Conservation (phyloP, 2,888 invertebrate species). For the Patella pellucida region DNA sequence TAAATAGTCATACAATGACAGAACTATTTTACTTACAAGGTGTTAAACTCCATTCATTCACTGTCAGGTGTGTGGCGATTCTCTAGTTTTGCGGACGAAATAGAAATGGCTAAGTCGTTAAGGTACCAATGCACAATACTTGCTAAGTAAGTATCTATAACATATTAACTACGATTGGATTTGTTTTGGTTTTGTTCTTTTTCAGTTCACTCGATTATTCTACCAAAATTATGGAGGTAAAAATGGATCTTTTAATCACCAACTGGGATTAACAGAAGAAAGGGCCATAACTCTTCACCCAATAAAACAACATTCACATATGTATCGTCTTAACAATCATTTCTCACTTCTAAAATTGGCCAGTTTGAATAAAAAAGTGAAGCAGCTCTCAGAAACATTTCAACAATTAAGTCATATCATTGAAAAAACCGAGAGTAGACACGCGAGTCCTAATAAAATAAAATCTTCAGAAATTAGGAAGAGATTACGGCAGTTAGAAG, state of each 20-base stretch:
- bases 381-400: neutral
- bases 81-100: no score
- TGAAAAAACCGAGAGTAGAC: no score
- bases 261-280: constrained; percentile 88
- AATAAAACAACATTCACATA: constrained; percentile 85
- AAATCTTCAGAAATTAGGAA: no score
- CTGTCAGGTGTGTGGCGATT: no score
- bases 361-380: neutral
- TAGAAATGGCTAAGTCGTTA: no score
- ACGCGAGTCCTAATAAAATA: no score
- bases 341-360: constrained; percentile 69
- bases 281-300: constrained; percentile 97
- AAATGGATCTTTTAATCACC: constrained; percentile 84
- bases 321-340: constrained; percentile 89
- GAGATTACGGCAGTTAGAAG: no score
- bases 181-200: constrained; percentile 35
- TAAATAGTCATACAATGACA: no score
- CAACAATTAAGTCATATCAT: no score
- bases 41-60: no score
- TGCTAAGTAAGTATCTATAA: constrained; percentile 60
- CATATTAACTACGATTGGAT: constrained; percentile 85
- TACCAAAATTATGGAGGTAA: constrained; percentile 92
- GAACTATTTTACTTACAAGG: no score
- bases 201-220: constrained; percentile 96
- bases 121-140: no score